Conservation (phyloP, 2,797 vertebrate genomes). For the Cynodonichthys magdalenae region DNA sequence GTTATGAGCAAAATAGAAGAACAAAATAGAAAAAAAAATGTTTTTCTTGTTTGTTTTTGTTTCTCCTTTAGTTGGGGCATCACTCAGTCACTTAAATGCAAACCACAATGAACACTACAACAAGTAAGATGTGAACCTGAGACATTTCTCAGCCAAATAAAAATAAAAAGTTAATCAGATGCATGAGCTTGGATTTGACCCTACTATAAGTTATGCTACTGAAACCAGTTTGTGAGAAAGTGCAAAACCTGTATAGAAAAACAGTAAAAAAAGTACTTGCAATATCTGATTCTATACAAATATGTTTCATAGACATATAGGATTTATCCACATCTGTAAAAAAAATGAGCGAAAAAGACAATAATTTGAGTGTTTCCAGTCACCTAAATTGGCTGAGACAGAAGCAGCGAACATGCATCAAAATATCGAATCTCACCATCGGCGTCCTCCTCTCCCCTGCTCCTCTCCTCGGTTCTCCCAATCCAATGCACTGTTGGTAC, state of each 20-base stretch:
- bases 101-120: too few species aligned
- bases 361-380: conserved; percentile 43
- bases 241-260: too few species aligned
- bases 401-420: conserved; percentile 59
- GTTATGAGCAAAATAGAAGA: too few species aligned
- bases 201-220: conserved; percentile 7
- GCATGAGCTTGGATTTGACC: conserved; percentile 15
- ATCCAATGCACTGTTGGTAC: conserved; percentile 55
- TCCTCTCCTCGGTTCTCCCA: conserved; percentile 29
- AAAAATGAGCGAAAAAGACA: not conserved
- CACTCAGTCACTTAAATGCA: too few species aligned
- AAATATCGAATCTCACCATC: conserved; percentile 64
- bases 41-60: too few species aligned
- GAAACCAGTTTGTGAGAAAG: too few species aligned
- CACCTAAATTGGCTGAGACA: conserved; percentile 64
- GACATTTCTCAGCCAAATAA: conserved; percentile 22
- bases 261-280: not conserved
- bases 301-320: not conserved
- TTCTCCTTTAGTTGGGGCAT: too few species aligned
- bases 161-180: conserved; percentile 17
- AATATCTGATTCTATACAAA: too few species aligned
- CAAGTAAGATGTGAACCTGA: conserved; percentile 14
- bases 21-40: too few species aligned
- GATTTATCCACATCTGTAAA: conserved; percentile 15
- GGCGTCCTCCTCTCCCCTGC: conserved; percentile 21